Conservation (phyloP, 2,113 vertebrate genomes). For the Thermophis baileyi region DNA sequence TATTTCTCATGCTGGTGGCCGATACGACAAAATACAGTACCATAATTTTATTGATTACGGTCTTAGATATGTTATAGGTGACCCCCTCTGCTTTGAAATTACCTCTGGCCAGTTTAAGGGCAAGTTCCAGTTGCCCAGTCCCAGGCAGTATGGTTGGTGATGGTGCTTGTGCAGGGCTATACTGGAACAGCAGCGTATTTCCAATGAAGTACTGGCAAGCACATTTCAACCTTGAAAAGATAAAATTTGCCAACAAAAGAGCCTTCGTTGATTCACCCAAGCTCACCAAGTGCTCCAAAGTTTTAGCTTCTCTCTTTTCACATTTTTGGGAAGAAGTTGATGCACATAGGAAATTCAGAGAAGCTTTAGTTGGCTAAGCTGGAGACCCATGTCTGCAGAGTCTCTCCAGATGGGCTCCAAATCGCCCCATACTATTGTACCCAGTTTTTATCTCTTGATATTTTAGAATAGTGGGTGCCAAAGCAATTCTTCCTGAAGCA, state of each 20-base stretch:
- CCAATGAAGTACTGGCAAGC: slow-evolving; percentile 44
- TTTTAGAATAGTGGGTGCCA: background rate
- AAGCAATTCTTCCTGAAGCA: background rate
- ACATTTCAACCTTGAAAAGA: slow-evolving; percentile 45
- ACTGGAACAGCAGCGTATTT: slow-evolving; percentile 12
- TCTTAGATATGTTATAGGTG: background rate
- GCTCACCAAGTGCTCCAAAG: background rate
- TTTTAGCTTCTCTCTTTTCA: background rate
- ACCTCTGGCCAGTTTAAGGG: slow-evolving; percentile 63
- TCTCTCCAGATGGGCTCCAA: background rate
- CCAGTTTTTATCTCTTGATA: too few species aligned
- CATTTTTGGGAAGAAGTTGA: background rate
- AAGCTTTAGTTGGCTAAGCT: background rate
- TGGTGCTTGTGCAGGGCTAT: slow-evolving; percentile 29
- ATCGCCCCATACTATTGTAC: background rate
- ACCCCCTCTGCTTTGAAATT: slow-evolving; percentile 12
- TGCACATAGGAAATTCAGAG: background rate
- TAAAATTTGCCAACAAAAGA: background rate
- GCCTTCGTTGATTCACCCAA: background rate
- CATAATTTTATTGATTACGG: background rate
- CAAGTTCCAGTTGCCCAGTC: slow-evolving; percentile 45
- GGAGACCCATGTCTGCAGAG: background rate
- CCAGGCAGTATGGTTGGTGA: slow-evolving; percentile 35
- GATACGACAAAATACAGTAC: background rate
- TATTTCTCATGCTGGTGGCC: background rate